phyloP scores from a whole-genome alignment of 2,888 invertebrate species.

The Hecatera dysodea region DNA sequence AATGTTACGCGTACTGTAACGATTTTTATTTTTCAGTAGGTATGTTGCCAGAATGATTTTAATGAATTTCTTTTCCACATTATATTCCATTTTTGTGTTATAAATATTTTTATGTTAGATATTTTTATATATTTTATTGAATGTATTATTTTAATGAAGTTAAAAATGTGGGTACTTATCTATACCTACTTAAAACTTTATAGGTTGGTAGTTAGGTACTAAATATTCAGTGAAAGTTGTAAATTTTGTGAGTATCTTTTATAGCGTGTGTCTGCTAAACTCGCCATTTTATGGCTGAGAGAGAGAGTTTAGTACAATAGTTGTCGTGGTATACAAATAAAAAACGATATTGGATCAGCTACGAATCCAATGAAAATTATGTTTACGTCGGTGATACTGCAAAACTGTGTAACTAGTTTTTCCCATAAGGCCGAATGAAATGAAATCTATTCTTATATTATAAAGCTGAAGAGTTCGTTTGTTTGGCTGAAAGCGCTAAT shows the following conservation, averaged over 20 bases:
- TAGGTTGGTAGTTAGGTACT: conserved; percentile 8
- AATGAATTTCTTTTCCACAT: conserved; percentile 42
- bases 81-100: conserved; percentile 20
- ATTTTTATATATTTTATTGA: conserved; percentile 38
- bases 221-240: conserved; percentile 25
- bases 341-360: conserved; percentile 10
- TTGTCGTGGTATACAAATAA: conserved; percentile 14
- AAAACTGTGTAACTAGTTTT: too few species aligned
- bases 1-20: neutral
- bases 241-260: conserved; percentile 39
- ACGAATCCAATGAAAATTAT: conserved; percentile 19
- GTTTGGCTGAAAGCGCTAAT: too few species aligned
- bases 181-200: neutral
- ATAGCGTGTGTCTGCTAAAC: conserved; percentile 24
- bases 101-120: conserved; percentile 20
- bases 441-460: too few species aligned
- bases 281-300: conserved; percentile 14
- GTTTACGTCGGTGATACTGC: too few species aligned
- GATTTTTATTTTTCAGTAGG: neutral
- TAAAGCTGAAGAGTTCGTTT: too few species aligned
- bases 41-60: conserved; percentile 42
- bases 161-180: conserved; percentile 4
- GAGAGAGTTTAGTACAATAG: conserved; percentile 15
- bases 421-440: too few species aligned
- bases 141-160: conserved; percentile 12